A percentile compares a stretch with the other conserved stretches of the same genome.
Evolutionary conservation across 2,888 invertebrate species (phyloP).

Genomic region (Zygogramma bicolorata): DNA sequence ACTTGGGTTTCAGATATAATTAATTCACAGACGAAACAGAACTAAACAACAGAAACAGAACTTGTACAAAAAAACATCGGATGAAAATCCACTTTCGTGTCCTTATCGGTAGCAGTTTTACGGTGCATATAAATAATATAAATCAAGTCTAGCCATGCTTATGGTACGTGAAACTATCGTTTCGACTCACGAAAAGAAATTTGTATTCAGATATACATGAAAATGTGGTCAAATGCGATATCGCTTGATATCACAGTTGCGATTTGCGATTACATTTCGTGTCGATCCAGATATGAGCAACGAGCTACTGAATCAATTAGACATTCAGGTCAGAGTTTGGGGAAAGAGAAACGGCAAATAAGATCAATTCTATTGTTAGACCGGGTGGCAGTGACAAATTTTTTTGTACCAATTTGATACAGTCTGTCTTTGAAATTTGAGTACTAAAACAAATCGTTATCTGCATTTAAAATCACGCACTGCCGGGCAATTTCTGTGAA

Average conservation of each 20-base stretch:
- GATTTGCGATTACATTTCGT: not conserved
- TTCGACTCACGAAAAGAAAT: not conserved
- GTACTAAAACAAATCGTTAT: too few relatives aligned
- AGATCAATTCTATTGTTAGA: too few relatives aligned
- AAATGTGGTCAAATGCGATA: not conserved
- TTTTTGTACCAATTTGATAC: too few relatives aligned
- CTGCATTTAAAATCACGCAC: too few relatives aligned
- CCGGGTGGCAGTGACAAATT: too few relatives aligned
- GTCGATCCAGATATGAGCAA: not conserved
- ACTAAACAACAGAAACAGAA: too few relatives aligned
- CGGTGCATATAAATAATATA: not conserved
- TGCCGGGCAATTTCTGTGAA: too few relatives aligned
- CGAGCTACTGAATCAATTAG: not conserved
- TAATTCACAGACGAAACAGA: not conserved
- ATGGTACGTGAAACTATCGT: not conserved
- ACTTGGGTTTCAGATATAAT: too few relatives aligned
- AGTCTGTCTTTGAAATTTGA: too few relatives aligned
- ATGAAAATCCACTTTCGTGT: not conserved
- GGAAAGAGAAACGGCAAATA: not conserved
- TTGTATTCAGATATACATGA: not conserved
- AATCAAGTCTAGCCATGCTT: not conserved
- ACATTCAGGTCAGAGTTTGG: not conserved
- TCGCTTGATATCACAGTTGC: not conserved
- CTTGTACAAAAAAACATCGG: too few relatives aligned
- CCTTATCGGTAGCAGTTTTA: not conserved